Base-by-base conservation (phyloP, 1,140 invertebrate species). In the Acromyrmex charruanus region DNA sequence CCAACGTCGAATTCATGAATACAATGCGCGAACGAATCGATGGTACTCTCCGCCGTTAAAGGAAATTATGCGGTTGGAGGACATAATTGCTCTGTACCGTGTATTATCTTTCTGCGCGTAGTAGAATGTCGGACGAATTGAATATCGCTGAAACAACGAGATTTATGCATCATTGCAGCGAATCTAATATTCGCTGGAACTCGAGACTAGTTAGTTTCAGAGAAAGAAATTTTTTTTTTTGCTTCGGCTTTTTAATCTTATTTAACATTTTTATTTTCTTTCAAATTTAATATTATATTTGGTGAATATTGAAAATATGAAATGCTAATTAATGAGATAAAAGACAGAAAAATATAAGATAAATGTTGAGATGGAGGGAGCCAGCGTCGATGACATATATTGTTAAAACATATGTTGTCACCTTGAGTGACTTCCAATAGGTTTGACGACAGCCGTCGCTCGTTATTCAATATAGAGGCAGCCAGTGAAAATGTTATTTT, bases 111-210 rank as follows among this genome's bases (percentile, higher is more conserved):
- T 14, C 53, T 21, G 31, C 31, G 21, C 3, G 18, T 16, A 53
- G 25, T 53, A 55, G 12, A 58, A 58, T 51, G n/a, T 35, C 28
- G 28, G 18, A 35, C 4, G 5, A 14, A 55, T 55, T 2, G 2
- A 55, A 74, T 74, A 58, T 55, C 28, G 28, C 71, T 74, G 71
- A 74, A 74, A 74, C 28, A 49, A 74, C 28, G 18, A 74, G 28
- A 74, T 74, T n/a, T 53, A 31, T 31, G 39, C 16, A 74, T 31
- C 18, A n/a, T 7, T 44, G 39, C 39, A 16, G 7, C 51, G 44
- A 53, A 18, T 71, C 14, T 16, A 21, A 69, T 18, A 66, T 69
- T 69, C 2, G 39, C 10, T n/a, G 18, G 12, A 21, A 18, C 6
- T 71, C 69, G 16, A 51, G 7, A 21, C 39, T 44, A 44, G 0